Conservation (phyloP, 2,888 invertebrate genomes). For the Aphidoletes aphidimyza region DNA sequence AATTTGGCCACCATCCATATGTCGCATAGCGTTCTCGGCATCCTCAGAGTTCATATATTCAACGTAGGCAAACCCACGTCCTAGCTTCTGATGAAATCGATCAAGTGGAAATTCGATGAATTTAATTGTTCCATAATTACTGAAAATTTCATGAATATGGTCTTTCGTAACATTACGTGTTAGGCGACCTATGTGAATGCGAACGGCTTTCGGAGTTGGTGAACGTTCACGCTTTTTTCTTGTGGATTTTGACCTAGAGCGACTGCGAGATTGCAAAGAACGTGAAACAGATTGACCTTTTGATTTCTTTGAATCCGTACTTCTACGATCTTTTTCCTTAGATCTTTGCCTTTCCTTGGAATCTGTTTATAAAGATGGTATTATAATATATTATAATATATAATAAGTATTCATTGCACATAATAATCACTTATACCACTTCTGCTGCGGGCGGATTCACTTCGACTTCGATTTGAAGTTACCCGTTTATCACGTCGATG, state of each 20-base stretch:
- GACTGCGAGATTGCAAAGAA: constrained; percentile 60
- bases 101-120: constrained; percentile 90
- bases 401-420: too few relatives aligned
- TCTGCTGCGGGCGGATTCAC: constrained; percentile 61
- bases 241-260: constrained; percentile 70
- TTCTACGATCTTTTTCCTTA: constrained; percentile 64
- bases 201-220: constrained; percentile 89
- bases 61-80: constrained; percentile 94
- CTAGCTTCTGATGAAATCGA: constrained; percentile 85
- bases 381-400: background rate
- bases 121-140: constrained; percentile 72
- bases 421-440: background rate
- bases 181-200: constrained; percentile 92
- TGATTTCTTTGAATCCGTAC: constrained; percentile 51
- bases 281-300: constrained; percentile 59
- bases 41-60: constrained; percentile 94
- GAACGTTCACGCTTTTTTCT: constrained; percentile 82
- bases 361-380: constrained; percentile 60
- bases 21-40: constrained; percentile 98
- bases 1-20: constrained; percentile 99
- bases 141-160: constrained; percentile 90
- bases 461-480: constrained; percentile 67
- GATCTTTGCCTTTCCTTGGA: constrained; percentile 67
- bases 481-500: constrained; percentile 73
- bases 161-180: constrained; percentile 93